These are phyloP conservation scores for Trichosurus vulpecula DNA, from an alignment of 2,797 vertebrate genomes.

Conservation along the genomic window DNA sequence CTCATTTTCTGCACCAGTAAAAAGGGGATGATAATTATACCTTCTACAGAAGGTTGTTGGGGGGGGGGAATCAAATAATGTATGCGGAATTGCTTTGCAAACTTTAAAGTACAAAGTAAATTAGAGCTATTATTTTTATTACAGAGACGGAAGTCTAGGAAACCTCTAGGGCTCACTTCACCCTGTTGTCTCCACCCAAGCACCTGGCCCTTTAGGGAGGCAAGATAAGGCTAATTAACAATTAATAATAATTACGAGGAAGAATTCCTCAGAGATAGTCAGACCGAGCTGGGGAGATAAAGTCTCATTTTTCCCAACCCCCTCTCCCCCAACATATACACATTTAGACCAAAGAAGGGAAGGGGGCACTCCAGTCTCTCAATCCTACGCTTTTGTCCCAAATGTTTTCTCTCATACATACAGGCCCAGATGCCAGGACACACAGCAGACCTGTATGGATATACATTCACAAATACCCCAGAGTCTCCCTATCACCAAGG, in stretches of 20 bases:
- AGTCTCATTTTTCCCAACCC: not conserved
- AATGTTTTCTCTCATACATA: not conserved
- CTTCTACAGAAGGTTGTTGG: not conserved
- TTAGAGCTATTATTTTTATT: not conserved
- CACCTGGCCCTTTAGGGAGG: slow-evolving; percentile 5
- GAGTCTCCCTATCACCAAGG: not conserved
- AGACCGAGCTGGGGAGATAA: not conserved
- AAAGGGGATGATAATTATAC: not conserved
- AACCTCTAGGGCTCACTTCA: not conserved
- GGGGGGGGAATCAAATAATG: not conserved
- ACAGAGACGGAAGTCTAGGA: not conserved
- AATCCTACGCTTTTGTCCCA: not conserved
- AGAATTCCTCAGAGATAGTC: slow-evolving; percentile 10
- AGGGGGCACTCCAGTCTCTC: not conserved
- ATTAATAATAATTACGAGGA: slow-evolving; percentile 22
- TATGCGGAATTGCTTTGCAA: not conserved
- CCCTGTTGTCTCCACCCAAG: not conserved
- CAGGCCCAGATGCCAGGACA: not conserved
- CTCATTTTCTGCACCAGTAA: not conserved
- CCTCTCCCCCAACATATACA: not conserved
- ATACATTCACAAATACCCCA: not conserved
- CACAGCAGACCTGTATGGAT: not conserved
- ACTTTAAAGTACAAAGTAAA: not conserved
- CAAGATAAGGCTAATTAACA: slow-evolving; percentile 62
- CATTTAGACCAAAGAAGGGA: not conserved